phyloP scores from a whole-genome alignment of 2,888 invertebrate genomes.

The Amphipyra berbera region DNA sequence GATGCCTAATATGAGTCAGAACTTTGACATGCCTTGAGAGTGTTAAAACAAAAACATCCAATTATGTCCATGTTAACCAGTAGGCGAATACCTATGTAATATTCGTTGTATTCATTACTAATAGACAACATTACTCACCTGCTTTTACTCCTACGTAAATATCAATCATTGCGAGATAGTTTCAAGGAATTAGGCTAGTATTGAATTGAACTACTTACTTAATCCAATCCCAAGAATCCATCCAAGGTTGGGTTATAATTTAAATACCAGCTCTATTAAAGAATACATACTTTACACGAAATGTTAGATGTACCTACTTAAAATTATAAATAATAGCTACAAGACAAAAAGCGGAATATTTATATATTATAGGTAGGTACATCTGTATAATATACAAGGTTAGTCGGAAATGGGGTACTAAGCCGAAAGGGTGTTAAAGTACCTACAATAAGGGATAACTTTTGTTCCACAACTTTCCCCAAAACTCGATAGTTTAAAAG shows the following conservation, averaged over 20 bases:
- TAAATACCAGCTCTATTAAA: no score
- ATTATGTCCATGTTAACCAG: constrained; percentile 61
- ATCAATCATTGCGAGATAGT: constrained; percentile 54
- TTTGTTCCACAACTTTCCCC: no score
- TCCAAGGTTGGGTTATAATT: constrained; percentile 40
- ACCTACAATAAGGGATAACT: no score
- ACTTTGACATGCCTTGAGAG: constrained; percentile 55
- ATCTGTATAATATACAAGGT: no score
- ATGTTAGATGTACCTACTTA: no score
- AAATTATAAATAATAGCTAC: no score
- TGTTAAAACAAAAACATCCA: constrained; percentile 67
- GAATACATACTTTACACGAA: no score
- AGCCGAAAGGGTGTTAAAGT: no score
- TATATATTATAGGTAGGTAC: no score
- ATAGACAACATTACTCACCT: constrained; percentile 63
- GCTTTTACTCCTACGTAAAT: constrained; percentile 46
- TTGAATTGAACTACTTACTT: constrained; percentile 27
- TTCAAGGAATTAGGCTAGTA: constrained; percentile 45
- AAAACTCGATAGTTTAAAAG: no score
- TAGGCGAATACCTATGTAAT: constrained; percentile 40
- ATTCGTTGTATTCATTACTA: constrained; percentile 47
- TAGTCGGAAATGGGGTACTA: no score
- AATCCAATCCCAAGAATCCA: constrained; percentile 35
- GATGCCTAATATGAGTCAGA: constrained; percentile 66
- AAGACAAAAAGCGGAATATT: no score